Evolutionary conservation across 2,888 invertebrate genomes (phyloP).

Genomic region (Sarcophaga carnaria): DNA sequence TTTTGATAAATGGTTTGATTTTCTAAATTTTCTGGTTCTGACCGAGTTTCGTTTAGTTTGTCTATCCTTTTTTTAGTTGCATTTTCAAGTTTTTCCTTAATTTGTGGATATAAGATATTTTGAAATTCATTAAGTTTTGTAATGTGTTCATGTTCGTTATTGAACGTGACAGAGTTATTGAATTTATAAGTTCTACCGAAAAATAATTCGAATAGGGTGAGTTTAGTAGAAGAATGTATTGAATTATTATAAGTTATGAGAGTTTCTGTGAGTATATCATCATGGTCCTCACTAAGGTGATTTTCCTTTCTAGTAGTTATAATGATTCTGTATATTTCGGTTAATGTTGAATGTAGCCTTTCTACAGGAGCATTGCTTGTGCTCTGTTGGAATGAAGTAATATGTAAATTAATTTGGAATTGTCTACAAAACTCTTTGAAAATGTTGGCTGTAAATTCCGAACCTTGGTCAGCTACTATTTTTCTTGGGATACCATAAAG

Average conservation of each 20-base stretch:
- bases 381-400: conserved; percentile 28
- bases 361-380: conserved; percentile 11
- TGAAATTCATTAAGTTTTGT: conserved; percentile 26
- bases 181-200: conserved; percentile 28
- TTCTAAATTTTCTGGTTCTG: conserved; percentile 4
- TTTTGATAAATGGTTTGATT: background rate
- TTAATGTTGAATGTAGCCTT: conserved; percentile 9
- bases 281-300: conserved; percentile 21
- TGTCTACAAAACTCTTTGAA: conserved; percentile 26
- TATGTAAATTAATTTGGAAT: conserved; percentile 16
- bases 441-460: conserved; percentile 26
- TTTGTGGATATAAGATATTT: conserved; percentile 19
- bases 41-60: conserved; percentile 4
- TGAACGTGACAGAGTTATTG: conserved; percentile 16
- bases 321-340: conserved; percentile 56
- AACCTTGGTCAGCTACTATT: conserved; percentile 30
- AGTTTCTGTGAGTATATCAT: conserved; percentile 32
- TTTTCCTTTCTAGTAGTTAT: conserved; percentile 31
- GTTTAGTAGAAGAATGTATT: conserved; percentile 21
- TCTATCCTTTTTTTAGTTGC: background rate
- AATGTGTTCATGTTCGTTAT: conserved; percentile 44
- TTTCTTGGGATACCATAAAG: conserved; percentile 13
- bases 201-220: conserved; percentile 36
- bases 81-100: background rate
- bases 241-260: conserved; percentile 5